Percentiles rank a stretch among this genome's conserved stretches.
Evolutionary conservation across 2,797 vertebrate species (phyloP).

Genomic region (Malurus splendens): DNA sequence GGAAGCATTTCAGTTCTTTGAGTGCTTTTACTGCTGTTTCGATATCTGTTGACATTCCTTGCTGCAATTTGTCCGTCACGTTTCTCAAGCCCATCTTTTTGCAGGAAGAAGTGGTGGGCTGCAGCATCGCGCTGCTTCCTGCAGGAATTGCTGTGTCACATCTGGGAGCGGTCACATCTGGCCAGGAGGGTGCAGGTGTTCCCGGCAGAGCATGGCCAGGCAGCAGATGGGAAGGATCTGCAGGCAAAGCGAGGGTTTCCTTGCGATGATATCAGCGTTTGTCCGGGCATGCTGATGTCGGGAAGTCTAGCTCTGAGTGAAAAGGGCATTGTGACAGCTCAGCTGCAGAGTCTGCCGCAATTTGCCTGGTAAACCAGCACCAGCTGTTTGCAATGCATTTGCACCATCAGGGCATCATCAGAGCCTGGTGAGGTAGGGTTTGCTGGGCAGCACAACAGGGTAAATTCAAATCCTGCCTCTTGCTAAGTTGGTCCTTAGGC

Average conservation of each 20-base stretch:
- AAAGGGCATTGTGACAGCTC: neutral
- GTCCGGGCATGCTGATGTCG: fast-evolving
- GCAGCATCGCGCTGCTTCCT: too few species aligned
- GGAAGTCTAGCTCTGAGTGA: neutral
- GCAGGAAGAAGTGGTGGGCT: neutral
- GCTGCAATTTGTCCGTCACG: neutral
- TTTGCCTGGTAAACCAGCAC: neutral
- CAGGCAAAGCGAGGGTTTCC: neutral
- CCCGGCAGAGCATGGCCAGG: neutral
- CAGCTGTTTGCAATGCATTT: neutral
- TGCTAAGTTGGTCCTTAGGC: neutral
- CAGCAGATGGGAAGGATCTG: neutral
- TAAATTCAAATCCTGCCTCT: neutral
- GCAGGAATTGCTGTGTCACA: neutral
- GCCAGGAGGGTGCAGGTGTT: neutral
- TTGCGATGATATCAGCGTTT: neutral
- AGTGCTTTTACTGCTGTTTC: neutral
- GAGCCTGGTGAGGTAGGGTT: neutral
- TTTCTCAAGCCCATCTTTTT: neutral
- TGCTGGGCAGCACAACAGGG: neutral
- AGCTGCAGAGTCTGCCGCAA: neutral
- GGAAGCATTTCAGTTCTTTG: neutral
- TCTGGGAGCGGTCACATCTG: neutral
- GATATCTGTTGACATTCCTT: neutral
- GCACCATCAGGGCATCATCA: neutral